Evolutionary conservation across 1,140 invertebrate genomes (phyloP), one percentile per base, ranked within the genome.

Genomic region (Dreissena polymorpha): DNA sequence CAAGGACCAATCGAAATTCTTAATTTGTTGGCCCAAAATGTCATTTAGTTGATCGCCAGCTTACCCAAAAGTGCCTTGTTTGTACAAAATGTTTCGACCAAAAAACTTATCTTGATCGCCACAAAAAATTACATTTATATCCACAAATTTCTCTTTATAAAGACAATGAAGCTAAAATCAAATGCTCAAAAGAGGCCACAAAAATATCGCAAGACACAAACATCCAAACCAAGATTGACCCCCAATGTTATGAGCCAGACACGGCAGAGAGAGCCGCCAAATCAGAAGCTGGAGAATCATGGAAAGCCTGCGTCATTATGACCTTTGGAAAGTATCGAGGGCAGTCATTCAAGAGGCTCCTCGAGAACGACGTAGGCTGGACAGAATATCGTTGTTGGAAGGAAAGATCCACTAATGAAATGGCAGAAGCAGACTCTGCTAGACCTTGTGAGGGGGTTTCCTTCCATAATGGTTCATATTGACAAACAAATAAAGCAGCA

Each of bases 391-490:
- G 23, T 63, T n/a, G 23, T n/a, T 23, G 60, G 60, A 23, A 10
- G 10, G 60, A 63, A 18, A 18, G 23, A 63, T 63, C 18, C 10
- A 63, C 60, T 63, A 3, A 63, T 63, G 60, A 63, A 63, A 63
- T 63, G 60, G 60, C 60, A 63, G 60, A 63, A 63, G 60, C 18
- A 63, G 60, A 63, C 60, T n/a, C 60, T 23, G 60, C 60, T 18
- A n/a, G 60, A 63, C 60, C 23, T 63, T 63, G 60, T 63, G 18
- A 63, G 60, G 18, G 60, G 10, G 23, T 63, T 63, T 23, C 60
- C 60, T 7, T 63, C 23, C 18, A 10, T 63, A 18, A 18, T 5
- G 60, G 10, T 23, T n/a, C 60, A 63, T 63, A 10, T 63, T 63
- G 60, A 63, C 60, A 63, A 10, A n/a, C n/a, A n/a, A n/a, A n/a